Evolutionary conservation across 2,888 invertebrate species (phyloP).

Genomic region (Autographa pulchrina): DNA sequence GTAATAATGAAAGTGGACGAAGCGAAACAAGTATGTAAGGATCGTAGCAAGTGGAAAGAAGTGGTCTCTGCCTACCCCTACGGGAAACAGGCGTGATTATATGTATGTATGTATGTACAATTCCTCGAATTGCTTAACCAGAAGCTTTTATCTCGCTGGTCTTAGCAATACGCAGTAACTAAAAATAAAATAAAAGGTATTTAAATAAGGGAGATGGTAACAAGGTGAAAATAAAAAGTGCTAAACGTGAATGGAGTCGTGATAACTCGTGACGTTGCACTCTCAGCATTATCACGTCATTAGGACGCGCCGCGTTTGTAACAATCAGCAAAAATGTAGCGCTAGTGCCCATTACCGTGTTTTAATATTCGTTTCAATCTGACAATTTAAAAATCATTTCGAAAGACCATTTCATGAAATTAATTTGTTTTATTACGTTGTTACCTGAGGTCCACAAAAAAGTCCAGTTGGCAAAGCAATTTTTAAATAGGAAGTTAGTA

Average conservation of each 20-base stretch:
- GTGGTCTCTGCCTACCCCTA: no score
- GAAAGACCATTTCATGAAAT: neutral
- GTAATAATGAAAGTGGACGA: no score
- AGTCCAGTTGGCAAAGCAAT: neutral
- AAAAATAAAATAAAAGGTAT: neutral
- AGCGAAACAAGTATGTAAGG: no score
- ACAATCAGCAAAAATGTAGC: conserved; percentile 32
- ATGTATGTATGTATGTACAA: no score
- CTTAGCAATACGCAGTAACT: neutral
- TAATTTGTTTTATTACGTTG: neutral
- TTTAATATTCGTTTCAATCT: neutral
- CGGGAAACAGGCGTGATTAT: no score
- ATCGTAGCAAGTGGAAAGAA: no score
- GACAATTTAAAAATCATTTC: neutral
- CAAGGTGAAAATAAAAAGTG: neutral
- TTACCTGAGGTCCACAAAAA: neutral
- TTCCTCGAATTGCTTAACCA: neutral
- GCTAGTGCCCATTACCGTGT: conserved; percentile 22
- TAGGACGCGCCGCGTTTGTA: conserved; percentile 34
- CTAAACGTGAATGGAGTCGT: conserved; percentile 40
- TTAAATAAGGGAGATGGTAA: neutral
- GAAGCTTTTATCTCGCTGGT: neutral
- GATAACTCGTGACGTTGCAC: conserved; percentile 47
- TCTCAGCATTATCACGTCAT: conserved; percentile 52
- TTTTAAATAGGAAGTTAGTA: no score